Evolutionary conservation across 2,888 invertebrate species (phyloP).

Genomic region (Hedya salicella): DNA sequence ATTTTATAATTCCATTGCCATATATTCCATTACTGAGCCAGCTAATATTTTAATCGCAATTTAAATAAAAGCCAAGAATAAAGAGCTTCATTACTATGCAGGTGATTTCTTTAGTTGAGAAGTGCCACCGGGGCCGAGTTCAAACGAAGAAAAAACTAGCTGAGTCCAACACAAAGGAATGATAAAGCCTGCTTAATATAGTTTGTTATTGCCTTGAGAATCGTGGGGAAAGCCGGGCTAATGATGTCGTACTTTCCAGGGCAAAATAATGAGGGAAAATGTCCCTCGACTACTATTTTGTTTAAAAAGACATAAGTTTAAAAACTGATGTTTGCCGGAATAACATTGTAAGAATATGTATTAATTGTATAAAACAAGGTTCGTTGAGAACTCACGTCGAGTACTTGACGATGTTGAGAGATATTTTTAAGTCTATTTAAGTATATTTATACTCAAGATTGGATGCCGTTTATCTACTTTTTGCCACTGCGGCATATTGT

Average conservation of each 20-base stretch:
- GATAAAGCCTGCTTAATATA: constrained; percentile 21
- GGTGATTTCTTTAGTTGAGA: constrained; percentile 4
- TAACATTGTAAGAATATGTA: too few relatives aligned
- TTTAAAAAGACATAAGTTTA: not conserved
- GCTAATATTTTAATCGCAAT: not conserved
- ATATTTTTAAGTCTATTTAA: too few relatives aligned
- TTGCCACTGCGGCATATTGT: too few relatives aligned
- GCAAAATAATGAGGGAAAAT: constrained; percentile 25
- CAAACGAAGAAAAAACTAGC: constrained; percentile 17
- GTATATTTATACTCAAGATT: too few relatives aligned
- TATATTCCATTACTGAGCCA: not conserved
- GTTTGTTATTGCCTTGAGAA: constrained; percentile 15
- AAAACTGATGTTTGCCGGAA: too few relatives aligned
- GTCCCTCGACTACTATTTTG: not conserved
- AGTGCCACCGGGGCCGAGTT: not conserved
- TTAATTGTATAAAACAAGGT: too few relatives aligned
- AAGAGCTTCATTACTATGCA: constrained; percentile 1
- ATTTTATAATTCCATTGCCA: too few relatives aligned
- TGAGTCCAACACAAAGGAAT: constrained; percentile 23
- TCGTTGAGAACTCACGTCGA: too few relatives aligned
- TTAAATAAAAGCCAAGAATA: not conserved
- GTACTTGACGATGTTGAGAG: too few relatives aligned
- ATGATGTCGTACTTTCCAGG: constrained; percentile 15
- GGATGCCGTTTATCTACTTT: too few relatives aligned
- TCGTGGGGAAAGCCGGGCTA: constrained; percentile 26